A percentile compares a stretch with the other conserved stretches of the same genome.
These are phyloP conservation scores for Sycophila texana DNA, from an alignment of 2,888 invertebrate genomes.

Conservation along the genomic window DNA sequence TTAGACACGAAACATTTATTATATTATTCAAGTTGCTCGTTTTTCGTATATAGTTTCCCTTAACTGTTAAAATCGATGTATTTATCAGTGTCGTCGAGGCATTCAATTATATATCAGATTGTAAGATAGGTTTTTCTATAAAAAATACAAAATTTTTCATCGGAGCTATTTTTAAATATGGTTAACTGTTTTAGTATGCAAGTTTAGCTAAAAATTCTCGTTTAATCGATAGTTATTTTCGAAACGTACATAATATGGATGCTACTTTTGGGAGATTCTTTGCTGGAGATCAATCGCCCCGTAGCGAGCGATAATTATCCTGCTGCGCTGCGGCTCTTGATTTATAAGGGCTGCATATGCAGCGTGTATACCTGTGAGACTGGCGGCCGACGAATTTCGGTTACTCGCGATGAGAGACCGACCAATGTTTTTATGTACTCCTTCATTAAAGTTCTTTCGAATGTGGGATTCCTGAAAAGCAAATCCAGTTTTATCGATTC, in stretches of 20 bases:
- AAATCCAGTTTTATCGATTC: constrained; percentile 15
- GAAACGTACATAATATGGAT: constrained; percentile 55
- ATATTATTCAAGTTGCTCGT: too few species aligned
- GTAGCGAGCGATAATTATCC: constrained; percentile 26
- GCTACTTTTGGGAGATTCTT: constrained; percentile 17
- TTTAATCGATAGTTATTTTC: constrained; percentile 5
- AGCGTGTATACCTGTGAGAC: background rate
- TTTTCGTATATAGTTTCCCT: too few species aligned
- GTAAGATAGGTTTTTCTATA: too few species aligned
- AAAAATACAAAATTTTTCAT: too few species aligned
- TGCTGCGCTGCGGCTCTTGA: constrained; percentile 8
- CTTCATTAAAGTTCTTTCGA: background rate
- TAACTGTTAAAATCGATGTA: too few species aligned
- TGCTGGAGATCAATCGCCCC: background rate
- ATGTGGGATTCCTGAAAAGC: background rate
- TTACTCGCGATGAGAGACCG: background rate
- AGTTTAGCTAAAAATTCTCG: background rate
- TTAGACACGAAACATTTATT: too few species aligned
- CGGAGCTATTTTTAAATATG: too few species aligned
- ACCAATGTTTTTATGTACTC: constrained; percentile 10
- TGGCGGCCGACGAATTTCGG: constrained; percentile 7
- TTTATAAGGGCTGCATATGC: constrained; percentile 35
- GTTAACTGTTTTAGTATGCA: too few species aligned
- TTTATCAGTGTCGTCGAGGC: too few species aligned
- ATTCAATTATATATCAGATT: too few species aligned